phyloP scores from a whole-genome alignment of 2,888 invertebrate species.

The Tetramorium bicarinatum region DNA sequence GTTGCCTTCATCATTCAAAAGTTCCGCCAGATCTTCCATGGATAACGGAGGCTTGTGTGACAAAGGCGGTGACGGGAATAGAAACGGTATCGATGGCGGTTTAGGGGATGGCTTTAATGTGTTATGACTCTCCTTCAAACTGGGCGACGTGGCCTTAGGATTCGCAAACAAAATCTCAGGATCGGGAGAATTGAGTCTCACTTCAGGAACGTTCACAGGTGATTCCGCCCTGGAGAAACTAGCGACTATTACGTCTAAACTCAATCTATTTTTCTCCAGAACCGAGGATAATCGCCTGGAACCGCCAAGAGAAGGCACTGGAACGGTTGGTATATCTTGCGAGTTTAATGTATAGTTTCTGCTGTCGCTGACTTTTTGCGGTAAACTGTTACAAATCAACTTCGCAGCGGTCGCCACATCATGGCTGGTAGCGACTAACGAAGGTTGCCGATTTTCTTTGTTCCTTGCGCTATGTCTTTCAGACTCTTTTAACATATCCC shows the following conservation, averaged over 20 bases:
- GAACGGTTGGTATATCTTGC: constrained; percentile 78
- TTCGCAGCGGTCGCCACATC: constrained; percentile 68
- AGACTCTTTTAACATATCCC: constrained; percentile 76
- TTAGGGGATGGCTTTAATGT: constrained; percentile 41
- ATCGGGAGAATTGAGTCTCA: constrained; percentile 76
- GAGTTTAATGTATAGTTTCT: constrained; percentile 39
- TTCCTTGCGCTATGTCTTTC: constrained; percentile 57
- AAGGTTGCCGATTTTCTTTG: constrained; percentile 58
- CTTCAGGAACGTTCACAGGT: constrained; percentile 69
- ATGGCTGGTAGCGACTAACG: constrained; percentile 56
- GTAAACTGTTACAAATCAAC: constrained; percentile 66
- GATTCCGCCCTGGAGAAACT: constrained; percentile 61
- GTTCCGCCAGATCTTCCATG: constrained; percentile 82
- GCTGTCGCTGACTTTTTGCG: constrained; percentile 63
- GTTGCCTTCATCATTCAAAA: constrained; percentile 80
- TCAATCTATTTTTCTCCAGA: constrained; percentile 74
- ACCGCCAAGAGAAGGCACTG: constrained; percentile 78
- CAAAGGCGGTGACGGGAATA: constrained; percentile 79
- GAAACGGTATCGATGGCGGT: constrained; percentile 69
- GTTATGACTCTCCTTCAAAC: constrained; percentile 59
- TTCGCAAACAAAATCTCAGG: constrained; percentile 70
- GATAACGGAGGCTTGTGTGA: constrained; percentile 82
- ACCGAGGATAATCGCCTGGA: constrained; percentile 76
- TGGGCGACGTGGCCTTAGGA: constrained; percentile 69
- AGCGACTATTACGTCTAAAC: constrained; percentile 52